phyloP scores from a whole-genome alignment of 2,888 invertebrate genomes.

The Dicroscelio sp. region DNA sequence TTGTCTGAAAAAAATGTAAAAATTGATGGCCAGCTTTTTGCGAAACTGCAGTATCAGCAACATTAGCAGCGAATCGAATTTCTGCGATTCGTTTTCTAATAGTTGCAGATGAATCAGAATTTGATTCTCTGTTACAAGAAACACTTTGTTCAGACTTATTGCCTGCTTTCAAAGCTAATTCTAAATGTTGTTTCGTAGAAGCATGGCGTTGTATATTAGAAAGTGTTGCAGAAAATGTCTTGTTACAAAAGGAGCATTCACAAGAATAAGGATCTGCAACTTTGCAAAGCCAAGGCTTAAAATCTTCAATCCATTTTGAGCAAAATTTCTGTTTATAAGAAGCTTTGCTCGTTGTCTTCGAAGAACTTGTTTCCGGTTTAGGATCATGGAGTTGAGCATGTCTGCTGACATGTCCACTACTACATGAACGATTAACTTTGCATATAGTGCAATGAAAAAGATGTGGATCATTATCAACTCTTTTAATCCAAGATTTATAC shows the following conservation, averaged over 20 bases:
- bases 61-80: constrained; percentile 12
- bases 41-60: not conserved
- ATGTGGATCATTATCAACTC: not conserved
- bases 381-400: not conserved
- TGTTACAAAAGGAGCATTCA: not conserved
- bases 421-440: not conserved
- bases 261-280: constrained; percentile 8
- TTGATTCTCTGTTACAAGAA: not conserved
- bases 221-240: not conserved
- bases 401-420: constrained; percentile 28
- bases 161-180: not conserved
- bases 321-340: not conserved
- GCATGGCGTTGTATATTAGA: constrained; percentile 16
- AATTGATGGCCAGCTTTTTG: not conserved
- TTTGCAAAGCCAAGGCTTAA: not conserved
- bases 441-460: constrained; percentile 16
- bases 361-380: not conserved
- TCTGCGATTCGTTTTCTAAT: not conserved
- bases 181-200: not conserved
- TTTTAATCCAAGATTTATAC: constrained; percentile 10
- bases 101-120: not conserved
- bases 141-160: not conserved
- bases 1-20: not conserved
- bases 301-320: constrained; percentile 9
- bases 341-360: not conserved